These are phyloP conservation scores for Coenonympha glycerion DNA, from an alignment of 2,888 invertebrate genomes.

Conservation along the genomic window DNA sequence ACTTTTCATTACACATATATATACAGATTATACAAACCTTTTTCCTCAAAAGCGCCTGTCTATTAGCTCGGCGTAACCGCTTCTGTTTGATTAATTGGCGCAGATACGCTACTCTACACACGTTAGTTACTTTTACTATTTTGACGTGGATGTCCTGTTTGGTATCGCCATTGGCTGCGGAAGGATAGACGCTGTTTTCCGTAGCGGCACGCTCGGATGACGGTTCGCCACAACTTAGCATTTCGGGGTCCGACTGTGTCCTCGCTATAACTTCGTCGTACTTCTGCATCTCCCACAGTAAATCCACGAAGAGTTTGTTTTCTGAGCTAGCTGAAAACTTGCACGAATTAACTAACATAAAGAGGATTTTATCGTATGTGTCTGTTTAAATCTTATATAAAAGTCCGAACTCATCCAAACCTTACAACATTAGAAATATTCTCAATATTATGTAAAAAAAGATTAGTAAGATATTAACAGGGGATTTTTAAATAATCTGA, in stretches of 20 bases:
- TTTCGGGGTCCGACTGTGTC: slow-evolving; percentile 36
- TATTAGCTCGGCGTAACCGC: slow-evolving; percentile 50
- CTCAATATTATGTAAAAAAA: no score
- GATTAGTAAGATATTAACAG: no score
- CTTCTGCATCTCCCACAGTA: slow-evolving; percentile 51
- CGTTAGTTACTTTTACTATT: slow-evolving; percentile 64
- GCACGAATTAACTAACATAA: slow-evolving; percentile 6
- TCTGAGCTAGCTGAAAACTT: slow-evolving; percentile 52
- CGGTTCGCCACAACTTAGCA: slow-evolving; percentile 39
- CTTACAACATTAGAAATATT: no score
- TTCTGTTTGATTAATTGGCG: slow-evolving; percentile 64
- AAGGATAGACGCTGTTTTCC: slow-evolving; percentile 49
- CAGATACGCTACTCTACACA: slow-evolving; percentile 63
- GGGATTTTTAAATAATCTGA: no score
- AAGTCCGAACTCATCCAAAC: no score
- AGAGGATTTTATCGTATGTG: no score
- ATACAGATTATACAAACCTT: no score
- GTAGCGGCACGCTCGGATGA: slow-evolving; percentile 32
- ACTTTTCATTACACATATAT: not conserved
- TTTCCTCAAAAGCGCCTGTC: slow-evolving; percentile 55
- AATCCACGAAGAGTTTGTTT: slow-evolving; percentile 45
- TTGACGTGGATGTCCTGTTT: slow-evolving; percentile 56
- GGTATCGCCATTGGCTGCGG: slow-evolving; percentile 43
- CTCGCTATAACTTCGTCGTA: slow-evolving; percentile 37
- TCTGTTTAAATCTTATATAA: no score